Conservation (phyloP, 2,113 vertebrate genomes). For the Cephalopholis sonnerati region DNA sequence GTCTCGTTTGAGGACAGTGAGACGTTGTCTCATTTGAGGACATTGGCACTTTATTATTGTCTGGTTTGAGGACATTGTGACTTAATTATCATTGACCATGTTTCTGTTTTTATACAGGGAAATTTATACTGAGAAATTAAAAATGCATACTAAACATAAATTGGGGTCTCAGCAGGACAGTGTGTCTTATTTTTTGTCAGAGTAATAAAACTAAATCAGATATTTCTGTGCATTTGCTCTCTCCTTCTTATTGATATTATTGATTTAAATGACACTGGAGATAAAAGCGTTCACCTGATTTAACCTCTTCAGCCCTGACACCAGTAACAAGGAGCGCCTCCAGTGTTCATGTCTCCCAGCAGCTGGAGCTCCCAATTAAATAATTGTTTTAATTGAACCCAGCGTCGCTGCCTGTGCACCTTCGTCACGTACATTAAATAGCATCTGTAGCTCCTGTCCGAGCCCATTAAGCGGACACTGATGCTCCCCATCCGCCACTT, state of each 20-base stretch:
- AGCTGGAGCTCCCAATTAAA: conserved; percentile 6
- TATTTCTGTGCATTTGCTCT: neutral
- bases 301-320: neutral
- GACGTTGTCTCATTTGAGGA: too few relatives aligned
- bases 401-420: conserved; percentile 9
- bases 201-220: neutral
- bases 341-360: neutral
- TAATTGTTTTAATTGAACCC: neutral
- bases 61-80: too few relatives aligned
- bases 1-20: too few relatives aligned
- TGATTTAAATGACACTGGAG: neutral
- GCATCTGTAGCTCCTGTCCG: conserved; percentile 30
- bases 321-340: neutral
- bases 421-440: conserved; percentile 3
- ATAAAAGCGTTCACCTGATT: neutral
- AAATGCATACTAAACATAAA: too few relatives aligned
- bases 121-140: too few relatives aligned
- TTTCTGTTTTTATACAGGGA: too few relatives aligned
- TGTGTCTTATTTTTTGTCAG: neutral
- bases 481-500: conserved; percentile 21
- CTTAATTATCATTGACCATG: too few relatives aligned
- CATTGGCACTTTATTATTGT: too few relatives aligned
- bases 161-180: too few relatives aligned
- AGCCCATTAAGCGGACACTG: conserved; percentile 26
- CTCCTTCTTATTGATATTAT: neutral